Conservation (phyloP, 2,113 vertebrate genomes). For the Zosterops borbonicus region DNA sequence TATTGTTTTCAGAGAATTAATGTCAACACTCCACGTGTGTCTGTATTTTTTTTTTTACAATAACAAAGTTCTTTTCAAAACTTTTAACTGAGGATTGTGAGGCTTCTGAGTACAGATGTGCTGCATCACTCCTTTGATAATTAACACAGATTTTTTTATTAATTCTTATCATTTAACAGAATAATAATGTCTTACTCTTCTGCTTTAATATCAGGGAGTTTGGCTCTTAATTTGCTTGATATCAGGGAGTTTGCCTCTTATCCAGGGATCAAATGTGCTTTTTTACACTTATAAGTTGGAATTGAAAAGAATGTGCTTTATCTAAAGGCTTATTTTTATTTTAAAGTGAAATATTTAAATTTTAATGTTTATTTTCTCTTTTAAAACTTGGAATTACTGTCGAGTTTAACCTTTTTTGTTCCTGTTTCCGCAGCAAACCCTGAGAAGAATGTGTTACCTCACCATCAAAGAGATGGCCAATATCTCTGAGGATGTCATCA, state of each 20-base stretch:
- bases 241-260: not conserved
- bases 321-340: not conserved
- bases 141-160: not conserved
- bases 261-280: rapidly evolving
- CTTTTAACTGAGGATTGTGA: not conserved
- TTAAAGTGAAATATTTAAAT: not conserved
- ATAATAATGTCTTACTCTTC: not conserved
- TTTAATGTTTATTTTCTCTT: not conserved
- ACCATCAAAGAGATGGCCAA: conserved; percentile 99
- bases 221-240: not conserved
- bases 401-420: not conserved
- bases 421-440: conserved; percentile 83
- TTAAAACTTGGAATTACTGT: rapidly evolving
- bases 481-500: conserved; percentile 98
- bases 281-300: not conserved
- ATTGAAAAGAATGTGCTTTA: rapidly evolving
- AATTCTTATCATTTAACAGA: not conserved
- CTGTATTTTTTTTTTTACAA: not conserved
- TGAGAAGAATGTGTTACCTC: conserved; percentile 96
- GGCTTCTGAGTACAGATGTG: not conserved
- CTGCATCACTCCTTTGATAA: not conserved
- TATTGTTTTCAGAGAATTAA: not conserved
- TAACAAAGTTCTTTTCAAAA: not conserved
- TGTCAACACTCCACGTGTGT: not conserved
- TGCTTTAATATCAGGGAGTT: not conserved